A percentile compares a stretch with the other conserved stretches of the same genome.
Conservation (phyloP, 92 coral and sea anemone genomes). For the Porites divaricata region DNA sequence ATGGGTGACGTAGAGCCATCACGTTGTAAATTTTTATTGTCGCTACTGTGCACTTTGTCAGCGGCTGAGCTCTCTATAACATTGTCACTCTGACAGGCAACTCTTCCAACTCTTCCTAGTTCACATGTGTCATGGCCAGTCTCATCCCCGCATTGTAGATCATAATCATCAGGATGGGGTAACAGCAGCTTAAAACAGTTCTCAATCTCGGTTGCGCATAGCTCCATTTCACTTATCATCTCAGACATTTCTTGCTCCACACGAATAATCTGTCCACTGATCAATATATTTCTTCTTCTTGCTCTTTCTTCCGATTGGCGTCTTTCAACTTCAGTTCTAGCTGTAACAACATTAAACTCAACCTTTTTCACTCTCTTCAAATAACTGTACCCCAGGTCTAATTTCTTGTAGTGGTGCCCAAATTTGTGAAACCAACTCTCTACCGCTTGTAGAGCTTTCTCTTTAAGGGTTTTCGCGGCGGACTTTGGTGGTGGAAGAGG, state of each 20-base stretch:
- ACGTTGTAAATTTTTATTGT: too few relatives aligned
- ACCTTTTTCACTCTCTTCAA: constrained; percentile 84
- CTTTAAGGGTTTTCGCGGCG: constrained; percentile 73
- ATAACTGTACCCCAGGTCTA: constrained; percentile 87
- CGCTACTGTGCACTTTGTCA: neutral
- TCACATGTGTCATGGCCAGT: neutral
- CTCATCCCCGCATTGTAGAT: constrained; percentile 48
- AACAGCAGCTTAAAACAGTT: constrained; percentile 89
- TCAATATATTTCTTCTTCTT: constrained; percentile 52
- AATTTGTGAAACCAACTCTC: constrained; percentile 89
- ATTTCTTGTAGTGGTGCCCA: constrained; percentile 91
- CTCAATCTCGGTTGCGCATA: constrained; percentile 83
- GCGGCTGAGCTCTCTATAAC: too few relatives aligned
- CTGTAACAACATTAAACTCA: constrained; percentile 69
- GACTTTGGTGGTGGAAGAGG: constrained; percentile 84
- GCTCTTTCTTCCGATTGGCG: constrained; percentile 76
- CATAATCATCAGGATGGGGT: constrained; percentile 97
- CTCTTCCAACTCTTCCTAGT: neutral
- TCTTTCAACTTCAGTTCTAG: constrained; percentile 72
- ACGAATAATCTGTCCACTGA: constrained; percentile 73
- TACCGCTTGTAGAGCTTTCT: constrained; percentile 72
- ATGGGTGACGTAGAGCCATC: neutral
- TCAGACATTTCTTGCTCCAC: constrained; percentile 86
- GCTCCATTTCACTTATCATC: constrained; percentile 73
- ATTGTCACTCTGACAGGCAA: neutral